Base-by-base conservation (phyloP, 1,140 invertebrate genomes). In the Macrosteles quadrilineatus region DNA sequence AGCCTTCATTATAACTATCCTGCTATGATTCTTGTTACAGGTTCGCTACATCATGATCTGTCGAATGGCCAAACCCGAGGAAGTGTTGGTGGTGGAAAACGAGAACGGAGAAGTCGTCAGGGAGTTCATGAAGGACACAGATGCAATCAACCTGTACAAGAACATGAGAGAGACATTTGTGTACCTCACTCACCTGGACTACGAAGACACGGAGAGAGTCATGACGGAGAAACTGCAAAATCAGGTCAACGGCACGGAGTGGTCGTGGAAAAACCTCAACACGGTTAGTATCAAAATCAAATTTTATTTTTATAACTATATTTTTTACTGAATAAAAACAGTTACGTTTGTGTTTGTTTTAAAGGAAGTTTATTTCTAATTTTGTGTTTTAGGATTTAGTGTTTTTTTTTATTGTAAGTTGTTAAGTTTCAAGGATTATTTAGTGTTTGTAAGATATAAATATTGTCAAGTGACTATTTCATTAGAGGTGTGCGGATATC, bases 21-120 rank as follows among this genome's bases (percentile, higher is more conserved):
- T n/a, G n/a, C n/a, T n/a, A n/a, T n/a, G n/a, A n/a, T n/a, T n/a
- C n/a, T n/a, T 14, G 45, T 72, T 75, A 30, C 70, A 88, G 81
- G 91, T 99, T 17, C 86, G 98, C n/a, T 93, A 94, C 75, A 97
- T 98, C 25, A 99, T 99, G 97, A 99, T 99, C 66, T 97, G 94
- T 50, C 88, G 97, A 75, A 99, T 99, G 98, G 98, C 98, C 0
- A 99, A 99, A 81, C 98, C 98, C 0, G 98, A 99, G 82, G 98
- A 99, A 85, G 98, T 99, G 4, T 85, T 99, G n/a, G 96, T 99
- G 66, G 98, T 99, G n/a, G 98, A 99, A 82, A 99, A 99, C 86
- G 98, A 99, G 81, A 98, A 99, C 82, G 98, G 98, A 29, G 98
- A 99, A 84, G 97, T 99, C 65, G 97, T 99, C 1, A 83, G 98